Base-by-base conservation (phyloP, 92 coral and sea anemone genomes). In the Bergia puertoricense region DNA sequence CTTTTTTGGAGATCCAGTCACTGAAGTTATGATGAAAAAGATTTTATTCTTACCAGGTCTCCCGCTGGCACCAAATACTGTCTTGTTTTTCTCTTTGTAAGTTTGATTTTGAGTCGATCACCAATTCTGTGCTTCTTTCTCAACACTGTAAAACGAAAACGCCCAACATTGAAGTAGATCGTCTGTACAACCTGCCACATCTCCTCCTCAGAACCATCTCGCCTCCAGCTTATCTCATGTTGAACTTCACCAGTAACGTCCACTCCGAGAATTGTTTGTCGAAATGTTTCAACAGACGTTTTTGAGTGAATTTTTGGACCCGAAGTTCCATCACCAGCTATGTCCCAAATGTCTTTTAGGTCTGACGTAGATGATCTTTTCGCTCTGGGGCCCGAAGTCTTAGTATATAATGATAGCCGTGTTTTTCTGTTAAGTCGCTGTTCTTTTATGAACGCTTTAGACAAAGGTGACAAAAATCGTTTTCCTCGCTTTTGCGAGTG, bases 1-100 rank as follows among this genome's bases (percentile, higher is more conserved):
- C 4, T 15, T 42, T 18, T n/a, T 74, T 54, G 16, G 59, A 54
- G 77, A 39, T 39, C 77, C 4, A 43, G 43, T 74, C 43, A 74
- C 8, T 6, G 38, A 4, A 74, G 16, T 8, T 22, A 76, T 18
- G 42, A 16, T 2, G 50, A 5, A 76, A 76, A 6, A 76, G 1
- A 18, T 16, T 41, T 4, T 18, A 7, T 11, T 43, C 77, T 82
- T 84, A 84, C 87, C 79, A 84, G 30, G 23, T 84, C 87, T 11
- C 87, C 87, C 8, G 87, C 87, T 36, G 79, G 79, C 67, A 84
- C 79, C 9, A 69, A 16, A 51, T 84, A 84, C 44, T 36, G 78
- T 43, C 77, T 48, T 7, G 41, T 48, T 84, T 44, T 71, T 71
- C 40, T 50, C 41, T 84, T 15, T 46, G 23, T 71, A 30, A 71